These are phyloP conservation scores for Dynastes grantii DNA, from an alignment of 2,888 invertebrate genomes.

Conservation along the genomic window DNA sequence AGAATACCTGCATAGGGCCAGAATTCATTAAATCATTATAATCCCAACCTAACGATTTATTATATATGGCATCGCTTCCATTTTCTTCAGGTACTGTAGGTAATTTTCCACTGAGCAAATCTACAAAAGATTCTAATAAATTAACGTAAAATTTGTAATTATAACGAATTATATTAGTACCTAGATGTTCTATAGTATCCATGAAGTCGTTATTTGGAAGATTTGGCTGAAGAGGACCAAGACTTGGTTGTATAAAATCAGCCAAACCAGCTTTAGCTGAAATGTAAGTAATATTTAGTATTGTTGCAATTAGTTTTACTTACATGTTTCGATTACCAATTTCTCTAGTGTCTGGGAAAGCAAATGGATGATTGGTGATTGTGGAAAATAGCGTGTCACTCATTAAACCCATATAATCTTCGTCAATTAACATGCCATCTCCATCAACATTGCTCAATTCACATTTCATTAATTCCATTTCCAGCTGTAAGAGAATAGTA, in stretches of 20 bases:
- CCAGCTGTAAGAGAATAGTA: conserved; percentile 72
- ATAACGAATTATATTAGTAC: conserved; percentile 12
- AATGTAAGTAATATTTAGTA: conserved; percentile 51
- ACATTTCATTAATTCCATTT: conserved; percentile 84
- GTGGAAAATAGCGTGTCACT: conserved; percentile 93
- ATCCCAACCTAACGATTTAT: conserved; percentile 57
- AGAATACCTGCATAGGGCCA: conserved; percentile 54
- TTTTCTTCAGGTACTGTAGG: conserved; percentile 77
- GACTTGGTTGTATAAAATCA: conserved; percentile 98
- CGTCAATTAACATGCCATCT: conserved; percentile 85
- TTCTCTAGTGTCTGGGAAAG: conserved; percentile 97
- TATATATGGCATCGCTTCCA: conserved; percentile 57
- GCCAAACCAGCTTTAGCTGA: conserved; percentile 89
- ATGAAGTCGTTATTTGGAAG: conserved; percentile 88
- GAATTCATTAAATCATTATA: conserved; percentile 62
- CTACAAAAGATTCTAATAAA: conserved; percentile 63
- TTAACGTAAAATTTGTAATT: conserved; percentile 9
- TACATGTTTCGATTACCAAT: conserved; percentile 79
- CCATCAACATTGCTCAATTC: conserved; percentile 77
- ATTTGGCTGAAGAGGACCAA: conserved; percentile 97
- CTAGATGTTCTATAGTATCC: conserved; percentile 84
- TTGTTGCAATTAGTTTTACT: background rate
- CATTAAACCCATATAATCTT: conserved; percentile 90
- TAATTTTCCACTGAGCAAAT: conserved; percentile 74
- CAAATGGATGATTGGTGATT: conserved; percentile 90